phyloP scores from a whole-genome alignment of 1,140 invertebrate species.

The Zaprionus taronus region DNA sequence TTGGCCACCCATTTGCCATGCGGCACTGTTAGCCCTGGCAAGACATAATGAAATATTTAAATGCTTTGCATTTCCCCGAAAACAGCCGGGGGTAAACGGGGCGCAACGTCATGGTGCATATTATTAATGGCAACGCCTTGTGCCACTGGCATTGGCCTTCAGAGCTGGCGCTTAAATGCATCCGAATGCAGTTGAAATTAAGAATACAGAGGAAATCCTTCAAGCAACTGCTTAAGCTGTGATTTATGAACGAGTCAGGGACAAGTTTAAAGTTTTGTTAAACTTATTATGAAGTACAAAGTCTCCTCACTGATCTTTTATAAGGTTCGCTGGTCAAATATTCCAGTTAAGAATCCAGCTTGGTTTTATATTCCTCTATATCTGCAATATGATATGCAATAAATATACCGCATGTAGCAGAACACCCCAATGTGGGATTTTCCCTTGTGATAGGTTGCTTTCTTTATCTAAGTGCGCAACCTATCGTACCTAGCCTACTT shows the following conservation, averaged over 20 bases:
- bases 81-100: neutral
- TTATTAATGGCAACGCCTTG: constrained; percentile 48
- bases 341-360: neutral
- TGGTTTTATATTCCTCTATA: neutral
- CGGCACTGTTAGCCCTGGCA: constrained; percentile 15
- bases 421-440: neutral
- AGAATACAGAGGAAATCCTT: constrained; percentile 22
- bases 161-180: constrained; percentile 31
- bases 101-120: constrained; percentile 18
- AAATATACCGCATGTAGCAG: neutral
- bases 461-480: neutral
- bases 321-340: neutral
- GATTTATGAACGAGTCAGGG: neutral
- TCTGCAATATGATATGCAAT: neutral
- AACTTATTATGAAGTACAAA: too few species aligned
- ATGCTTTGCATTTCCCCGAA: constrained; percentile 51
- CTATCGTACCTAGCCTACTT: neutral
- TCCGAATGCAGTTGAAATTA: constrained; percentile 25
- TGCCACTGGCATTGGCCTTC: constrained; percentile 58
- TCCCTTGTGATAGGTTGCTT: neutral
- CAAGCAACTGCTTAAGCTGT: constrained; percentile 8
- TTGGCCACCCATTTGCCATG: constrained; percentile 35
- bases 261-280: neutral
- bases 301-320: too few species aligned
- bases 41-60: constrained; percentile 51